Conservation (phyloP, 2,888 invertebrate genomes). For the Crepidodera aurea region DNA sequence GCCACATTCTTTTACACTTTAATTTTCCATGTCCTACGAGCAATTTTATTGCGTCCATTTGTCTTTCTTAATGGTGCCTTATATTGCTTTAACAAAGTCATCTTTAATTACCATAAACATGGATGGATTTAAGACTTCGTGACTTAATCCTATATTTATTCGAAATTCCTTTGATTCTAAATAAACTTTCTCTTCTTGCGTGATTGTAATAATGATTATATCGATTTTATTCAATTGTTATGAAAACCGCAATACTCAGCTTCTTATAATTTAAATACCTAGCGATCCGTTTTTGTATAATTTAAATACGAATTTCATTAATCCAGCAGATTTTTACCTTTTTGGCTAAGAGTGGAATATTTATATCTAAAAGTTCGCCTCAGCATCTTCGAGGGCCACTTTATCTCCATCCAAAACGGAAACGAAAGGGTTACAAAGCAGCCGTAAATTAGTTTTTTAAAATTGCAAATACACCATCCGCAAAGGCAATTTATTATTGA, state of each 20-base stretch:
- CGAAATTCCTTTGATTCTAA: too few species aligned
- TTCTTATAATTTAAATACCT: neutral
- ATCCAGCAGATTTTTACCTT: neutral
- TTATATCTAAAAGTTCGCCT: neutral
- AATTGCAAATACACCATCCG: slow-evolving; percentile 27
- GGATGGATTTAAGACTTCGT: neutral
- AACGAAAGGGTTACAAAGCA: slow-evolving; percentile 14
- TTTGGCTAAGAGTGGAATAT: neutral
- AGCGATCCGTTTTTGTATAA: neutral
- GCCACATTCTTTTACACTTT: too few species aligned
- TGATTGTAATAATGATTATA: neutral
- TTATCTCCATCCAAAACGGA: slow-evolving; percentile 12
- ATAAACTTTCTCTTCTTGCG: too few species aligned
- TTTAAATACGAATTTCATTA: neutral
- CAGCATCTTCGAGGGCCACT: neutral
- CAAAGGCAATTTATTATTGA: slow-evolving; percentile 26
- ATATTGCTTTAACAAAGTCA: too few species aligned
- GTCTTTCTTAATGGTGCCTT: too few species aligned
- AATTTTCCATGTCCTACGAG: too few species aligned
- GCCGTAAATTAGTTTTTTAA: slow-evolving; percentile 26
- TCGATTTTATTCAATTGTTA: neutral
- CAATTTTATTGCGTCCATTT: too few species aligned
- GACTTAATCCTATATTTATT: too few species aligned
- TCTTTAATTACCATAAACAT: neutral
- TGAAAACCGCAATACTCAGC: neutral